Base-by-base conservation (phyloP, 2,113 vertebrate species). In the Eulemur rufifrons region DNA sequence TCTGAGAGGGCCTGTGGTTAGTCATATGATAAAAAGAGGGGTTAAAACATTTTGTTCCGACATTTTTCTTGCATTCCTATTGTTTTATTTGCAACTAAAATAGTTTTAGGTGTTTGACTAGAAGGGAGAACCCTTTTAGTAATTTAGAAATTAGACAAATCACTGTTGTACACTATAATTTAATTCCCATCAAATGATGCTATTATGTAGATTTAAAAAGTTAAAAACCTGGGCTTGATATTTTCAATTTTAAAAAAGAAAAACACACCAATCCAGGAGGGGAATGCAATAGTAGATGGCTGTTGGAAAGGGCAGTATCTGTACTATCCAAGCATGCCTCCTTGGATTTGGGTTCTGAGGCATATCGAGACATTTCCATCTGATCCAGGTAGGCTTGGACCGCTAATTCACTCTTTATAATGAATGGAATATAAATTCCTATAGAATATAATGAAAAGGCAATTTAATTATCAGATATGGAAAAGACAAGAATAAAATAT, bases 401-500 rank as follows among this genome's bases (percentile, higher is more conserved):
- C 68, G 50, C 73, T n/a, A 66, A 77, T 39, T 81, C 42, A 95
- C n/a, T 94, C 47, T 82, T 85, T 52, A 29, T 68, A 89, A 25
- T 76, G 68, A 91, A 86, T 59, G 39, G 34, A 86, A 91, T 84
- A 10, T 85, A 82, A 87, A 77, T 85, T 81, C 21, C n/a, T 91
- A 15, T 68, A 78, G 73, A 94, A 81, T 17, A 73, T 92, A 47
- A 68, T 89, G 52, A 86, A 95, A 89, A 94, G 27, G 39, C 23
- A 63, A 56, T 91, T 76, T 96, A 83, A 64, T 54, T 90, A 47
- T 84, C 76, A 93, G 78, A 93, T 93, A 23, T 88, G 29, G 9
- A 73, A 96, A 92, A 94, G 82, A 86, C 68, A 76, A 76, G 82
- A 95, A 52, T 66, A 66, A 96, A 93, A 74, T 45, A 89, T 61